Evolutionary conservation across 2,797 vertebrate species (phyloP).

Genomic region (Siniperca undulata): DNA sequence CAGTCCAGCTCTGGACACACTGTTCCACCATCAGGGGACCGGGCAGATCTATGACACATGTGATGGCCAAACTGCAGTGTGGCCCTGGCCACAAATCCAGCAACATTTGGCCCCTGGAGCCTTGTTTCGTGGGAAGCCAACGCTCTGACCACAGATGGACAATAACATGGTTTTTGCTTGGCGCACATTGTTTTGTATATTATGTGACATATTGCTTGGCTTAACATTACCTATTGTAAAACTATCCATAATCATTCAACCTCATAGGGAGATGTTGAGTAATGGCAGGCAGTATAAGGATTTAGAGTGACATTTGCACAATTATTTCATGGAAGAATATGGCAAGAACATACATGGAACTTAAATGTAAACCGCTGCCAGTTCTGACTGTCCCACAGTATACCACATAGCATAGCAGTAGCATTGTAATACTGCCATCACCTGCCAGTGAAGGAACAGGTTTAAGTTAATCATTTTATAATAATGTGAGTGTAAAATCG

Average conservation of each 20-base stretch:
- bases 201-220: constrained; percentile 69
- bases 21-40: constrained; percentile 68
- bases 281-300: constrained; percentile 38
- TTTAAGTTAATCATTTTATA: constrained; percentile 18
- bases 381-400: constrained; percentile 1
- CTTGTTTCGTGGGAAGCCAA: constrained; percentile 68
- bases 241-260: constrained; percentile 59
- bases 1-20: constrained; percentile 68
- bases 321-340: constrained; percentile 42
- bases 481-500: constrained; percentile 17
- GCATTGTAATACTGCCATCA: constrained; percentile 17
- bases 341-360: constrained; percentile 18
- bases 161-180: constrained; percentile 70
- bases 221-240: constrained; percentile 63
- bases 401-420: constrained; percentile 8
- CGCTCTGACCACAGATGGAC: constrained; percentile 61
- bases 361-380: constrained; percentile 40
- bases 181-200: constrained; percentile 62
- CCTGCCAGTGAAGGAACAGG: constrained; percentile 25
- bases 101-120: constrained; percentile 65
- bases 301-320: constrained; percentile 52
- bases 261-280: constrained; percentile 59
- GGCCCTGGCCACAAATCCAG: constrained; percentile 71
- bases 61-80: constrained; percentile 69
- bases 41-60: constrained; percentile 71